Evolutionary conservation across 2,888 invertebrate genomes (phyloP), one percentile per base, ranked within the genome.

Genomic region (Eupsilia transversa): DNA sequence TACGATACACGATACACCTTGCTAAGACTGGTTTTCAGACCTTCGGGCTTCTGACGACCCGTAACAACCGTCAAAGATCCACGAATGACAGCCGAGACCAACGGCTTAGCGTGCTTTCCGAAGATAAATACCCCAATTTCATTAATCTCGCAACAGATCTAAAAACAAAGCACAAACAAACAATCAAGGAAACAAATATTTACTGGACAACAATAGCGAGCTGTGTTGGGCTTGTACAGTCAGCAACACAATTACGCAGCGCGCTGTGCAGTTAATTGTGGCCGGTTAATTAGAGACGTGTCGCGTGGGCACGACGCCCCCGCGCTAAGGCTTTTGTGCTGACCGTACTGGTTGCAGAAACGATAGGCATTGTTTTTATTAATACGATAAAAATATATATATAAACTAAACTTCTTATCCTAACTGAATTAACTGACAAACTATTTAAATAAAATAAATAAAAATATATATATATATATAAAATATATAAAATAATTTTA

Each of bases 271-370:
- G 92, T 94, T 95, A 95, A 95, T 95, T 94, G 94, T 88, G 90
- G 88, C 85, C 87, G 88, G 91, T 94, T 95, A 95, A 95, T 95
- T 95, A 94, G 94, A 87, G 92, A 91, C 90, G 91, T 94, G 94
- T 94, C 94, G 94, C 92, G 94, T 92, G 93, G 93, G 93, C 93
- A 87, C 81, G 85, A 87, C 94, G 93, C 93, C 92, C 92, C 92
- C 92, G 91, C 93, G 80, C 83, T 64, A 14, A 57, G 63, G 54
- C 72, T 71, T 68, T 85, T 73, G 70, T 86, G 86, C 86, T 83
- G 64, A 79, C 74, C 65, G 87, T 84, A 86, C 86, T 56, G 77
- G 54, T 0, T 20, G 74, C 79, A 87, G 46, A 86, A 82, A 70
- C 71, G 35, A 10, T 41, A 0, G 4, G 3, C 3, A 12, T 14